Evolutionary conservation across 2,888 invertebrate genomes (phyloP).

Genomic region (Volucella bombylans): DNA sequence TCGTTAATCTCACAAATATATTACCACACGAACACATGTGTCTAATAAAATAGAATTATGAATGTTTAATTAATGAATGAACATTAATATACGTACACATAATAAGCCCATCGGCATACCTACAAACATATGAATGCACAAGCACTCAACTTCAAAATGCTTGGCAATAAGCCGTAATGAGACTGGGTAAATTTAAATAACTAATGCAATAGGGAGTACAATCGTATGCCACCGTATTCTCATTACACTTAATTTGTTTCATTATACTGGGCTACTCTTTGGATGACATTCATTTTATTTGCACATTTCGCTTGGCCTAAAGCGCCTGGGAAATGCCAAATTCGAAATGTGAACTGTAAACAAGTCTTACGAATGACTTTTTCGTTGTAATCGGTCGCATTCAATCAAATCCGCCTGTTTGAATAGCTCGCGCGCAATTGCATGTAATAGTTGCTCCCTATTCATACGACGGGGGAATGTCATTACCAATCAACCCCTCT

Average conservation of each 20-base stretch:
- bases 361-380: slow-evolving; percentile 23
- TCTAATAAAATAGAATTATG: no score
- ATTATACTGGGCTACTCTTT: not conserved
- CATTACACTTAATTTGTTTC: slow-evolving; percentile 1
- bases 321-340: no score
- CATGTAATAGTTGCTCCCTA: slow-evolving; percentile 5
- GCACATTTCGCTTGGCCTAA: not conserved
- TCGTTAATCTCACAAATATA: no score
- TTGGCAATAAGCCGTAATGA: not conserved
- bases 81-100: no score
- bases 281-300: not conserved
- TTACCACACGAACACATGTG: no score
- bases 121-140: no score
- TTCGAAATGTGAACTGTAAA: not conserved
- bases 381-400: not conserved
- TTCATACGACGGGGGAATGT: not conserved
- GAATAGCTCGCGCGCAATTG: slow-evolving; percentile 34
- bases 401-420: slow-evolving; percentile 13
- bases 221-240: no score
- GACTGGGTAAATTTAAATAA: slow-evolving; percentile 1
- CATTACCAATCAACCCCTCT: slow-evolving; percentile 42
- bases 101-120: no score
- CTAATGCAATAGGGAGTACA: not conserved
- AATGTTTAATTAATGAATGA: no score
- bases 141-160: not conserved